These are phyloP conservation scores for Amphipyra berbera DNA, from an alignment of 2,888 invertebrate genomes.

Conservation along the genomic window DNA sequence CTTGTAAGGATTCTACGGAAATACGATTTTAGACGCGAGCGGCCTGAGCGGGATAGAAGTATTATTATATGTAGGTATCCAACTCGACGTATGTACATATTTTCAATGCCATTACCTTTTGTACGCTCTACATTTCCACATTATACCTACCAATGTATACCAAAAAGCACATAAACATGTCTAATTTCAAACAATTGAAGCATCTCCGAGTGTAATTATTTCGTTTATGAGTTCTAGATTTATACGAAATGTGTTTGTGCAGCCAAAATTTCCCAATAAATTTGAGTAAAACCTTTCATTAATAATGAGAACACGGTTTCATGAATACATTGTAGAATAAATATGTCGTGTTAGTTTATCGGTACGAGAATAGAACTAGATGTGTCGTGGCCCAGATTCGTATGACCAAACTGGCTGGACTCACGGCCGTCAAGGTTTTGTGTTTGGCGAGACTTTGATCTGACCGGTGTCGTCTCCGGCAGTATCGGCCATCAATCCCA, in stretches of 20 bases:
- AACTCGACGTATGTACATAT: conserved; percentile 47
- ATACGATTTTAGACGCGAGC: conserved; percentile 87
- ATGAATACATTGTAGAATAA: conserved; percentile 79
- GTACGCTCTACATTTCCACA: conserved; percentile 30
- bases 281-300: conserved; percentile 50
- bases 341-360: conserved; percentile 79
- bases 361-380: conserved; percentile 79
- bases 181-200: conserved; percentile 64
- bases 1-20: conserved; percentile 90
- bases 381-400: conserved; percentile 79
- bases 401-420: conserved; percentile 72
- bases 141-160: conserved; percentile 12
- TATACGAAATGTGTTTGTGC: conserved; percentile 56
- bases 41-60: conserved; percentile 72
- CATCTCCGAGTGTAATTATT: conserved; percentile 66
- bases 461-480: conserved; percentile 68
- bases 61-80: conserved; percentile 61
- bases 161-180: conserved; percentile 56
- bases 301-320: conserved; percentile 63
- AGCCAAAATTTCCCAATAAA: conserved; percentile 50
- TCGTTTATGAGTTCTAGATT: conserved; percentile 73
- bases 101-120: conserved; percentile 70
- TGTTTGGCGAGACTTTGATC: conserved; percentile 77
- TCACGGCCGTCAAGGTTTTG: conserved; percentile 72
- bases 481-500: conserved; percentile 63